Evolutionary conservation across 2,113 vertebrate species (phyloP), one percentile per base, ranked within the genome.

Genomic region (Chamaea fasciata): DNA sequence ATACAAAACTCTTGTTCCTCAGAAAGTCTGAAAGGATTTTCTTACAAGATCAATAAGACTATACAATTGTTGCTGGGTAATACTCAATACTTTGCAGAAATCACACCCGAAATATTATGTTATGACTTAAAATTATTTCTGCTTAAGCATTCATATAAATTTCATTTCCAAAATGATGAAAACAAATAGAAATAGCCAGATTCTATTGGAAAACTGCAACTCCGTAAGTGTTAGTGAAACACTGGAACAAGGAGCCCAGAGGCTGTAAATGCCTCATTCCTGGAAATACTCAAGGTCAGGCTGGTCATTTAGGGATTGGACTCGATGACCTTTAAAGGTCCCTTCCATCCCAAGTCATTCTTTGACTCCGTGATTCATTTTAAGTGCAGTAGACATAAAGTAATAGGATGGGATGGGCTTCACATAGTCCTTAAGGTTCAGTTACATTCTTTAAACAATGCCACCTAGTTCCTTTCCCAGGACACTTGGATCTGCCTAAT

Each of bases 251-350:
- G 35, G 2, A 56, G 11, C 30, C 8, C 41, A 88, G 46, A 74
- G 3, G 3, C 0, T 18, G 14, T 13, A 23, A 19, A 6, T 24
- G 21, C 2, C 31, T 35, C 13, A 15, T 44, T 28, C 19, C 18
- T 24, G 11, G 52, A 73, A 84, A 27, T 15, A 18, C 63, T 90
- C 18, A 41, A 37, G 64, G 33, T 10, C 68, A 77, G 22, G 18
- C 3, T 73, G 39, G 4, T 68, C 27, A 14, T 4, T 50, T 37
- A 18, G 12, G 11, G 7, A 5, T 16, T 63, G 21, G 24, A 55
- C 19, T 73, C 6, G 0, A 33, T 11, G 13, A 41, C 7, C 7
- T 37, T 59, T 69, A 37, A 59, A 50, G 1, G 3, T 28, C 11
- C 7, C 8, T 59, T 81, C 21, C 12, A 73, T 27, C 7, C 23